Evolutionary conservation across 2,113 vertebrate genomes (phyloP).

Genomic region (Diadophis punctatus): DNA sequence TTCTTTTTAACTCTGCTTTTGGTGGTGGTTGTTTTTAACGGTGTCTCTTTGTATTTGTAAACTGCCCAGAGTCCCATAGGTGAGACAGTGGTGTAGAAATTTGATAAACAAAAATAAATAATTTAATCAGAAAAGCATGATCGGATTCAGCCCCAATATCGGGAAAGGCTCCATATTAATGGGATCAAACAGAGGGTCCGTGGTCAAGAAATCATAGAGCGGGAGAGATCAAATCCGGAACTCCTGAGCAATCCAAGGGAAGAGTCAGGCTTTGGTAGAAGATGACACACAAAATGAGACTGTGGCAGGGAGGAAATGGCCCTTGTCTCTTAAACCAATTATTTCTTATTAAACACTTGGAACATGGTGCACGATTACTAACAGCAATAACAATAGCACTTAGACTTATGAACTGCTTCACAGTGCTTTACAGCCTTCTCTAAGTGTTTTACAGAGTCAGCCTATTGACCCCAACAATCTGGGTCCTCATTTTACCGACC

Average conservation of each 20-base stretch:
- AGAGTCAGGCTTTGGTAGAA: not conserved
- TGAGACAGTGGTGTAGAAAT: not conserved
- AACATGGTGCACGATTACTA: not conserved
- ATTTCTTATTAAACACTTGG: not conserved
- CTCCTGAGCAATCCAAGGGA: not conserved
- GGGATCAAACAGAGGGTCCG: not conserved
- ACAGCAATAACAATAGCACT: not conserved
- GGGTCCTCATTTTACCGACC: not conserved
- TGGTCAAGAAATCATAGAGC: not conserved
- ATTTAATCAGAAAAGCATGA: not conserved
- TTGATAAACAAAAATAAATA: not conserved
- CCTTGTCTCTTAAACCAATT: not conserved
- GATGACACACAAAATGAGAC: not conserved
- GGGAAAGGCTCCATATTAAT: not conserved
- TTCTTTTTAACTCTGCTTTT: no score
- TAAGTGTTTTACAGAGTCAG: not conserved
- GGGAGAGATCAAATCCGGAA: not conserved
- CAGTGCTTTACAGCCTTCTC: not conserved
- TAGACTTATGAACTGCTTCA: no score
- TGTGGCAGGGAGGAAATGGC: not conserved
- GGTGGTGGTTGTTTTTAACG: no score
- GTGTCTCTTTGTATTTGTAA: not conserved
- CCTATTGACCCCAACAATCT: not conserved
- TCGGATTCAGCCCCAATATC: not conserved
- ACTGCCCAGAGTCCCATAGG: not conserved